Base-by-base conservation (phyloP, 2,113 vertebrate species). In the Fukomys damarensis region DNA sequence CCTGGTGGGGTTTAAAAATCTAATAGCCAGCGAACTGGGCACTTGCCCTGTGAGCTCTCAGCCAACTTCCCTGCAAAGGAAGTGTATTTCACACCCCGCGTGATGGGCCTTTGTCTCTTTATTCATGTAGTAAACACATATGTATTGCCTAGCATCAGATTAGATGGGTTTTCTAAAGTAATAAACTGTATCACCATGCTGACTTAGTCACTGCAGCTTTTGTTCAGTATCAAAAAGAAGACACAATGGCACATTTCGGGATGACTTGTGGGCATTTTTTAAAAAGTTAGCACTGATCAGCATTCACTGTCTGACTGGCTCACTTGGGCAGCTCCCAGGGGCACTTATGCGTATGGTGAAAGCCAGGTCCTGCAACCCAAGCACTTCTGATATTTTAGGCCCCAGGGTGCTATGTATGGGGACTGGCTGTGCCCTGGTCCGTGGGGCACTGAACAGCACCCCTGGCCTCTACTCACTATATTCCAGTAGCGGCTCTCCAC, bases 341-440 rank as follows among this genome's bases (percentile, higher is more conserved):
- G 38, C 59, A 58, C 2, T 3, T 22, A 66, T 52, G 12, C 11
- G 41, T 30, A 38, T 24, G 3, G 2, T 4, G 43, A 49, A 77
- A 70, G 5, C 7, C 20, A 16, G 0, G 0, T 32, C 70, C 79
- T 59, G 70, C 61, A 43, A 6, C 6, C 22, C 58, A 19, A 24
- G 38, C n/a, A 2, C 46, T 26, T 0, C 0, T 5, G 65, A 20
- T 19, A 11, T n/a, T 38, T 70, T 9, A 20, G 30, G n/a, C 46
- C 1, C 8, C 26, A 6, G 13, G 2, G 17, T 38, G 1, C 59
- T 56, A 22, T 10, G 26, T 17, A 2, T 6, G 35, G 56, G 56
- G 8, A 7, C 81, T 41, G 7, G 19, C 16, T 8, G 10, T 19
- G 3, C 7, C n/a, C 9, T 14, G 28, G 20, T 13, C 1, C 19